Evolutionary conservation across 2,888 invertebrate genomes (phyloP).

Genomic region (Hypsopygia costalis): DNA sequence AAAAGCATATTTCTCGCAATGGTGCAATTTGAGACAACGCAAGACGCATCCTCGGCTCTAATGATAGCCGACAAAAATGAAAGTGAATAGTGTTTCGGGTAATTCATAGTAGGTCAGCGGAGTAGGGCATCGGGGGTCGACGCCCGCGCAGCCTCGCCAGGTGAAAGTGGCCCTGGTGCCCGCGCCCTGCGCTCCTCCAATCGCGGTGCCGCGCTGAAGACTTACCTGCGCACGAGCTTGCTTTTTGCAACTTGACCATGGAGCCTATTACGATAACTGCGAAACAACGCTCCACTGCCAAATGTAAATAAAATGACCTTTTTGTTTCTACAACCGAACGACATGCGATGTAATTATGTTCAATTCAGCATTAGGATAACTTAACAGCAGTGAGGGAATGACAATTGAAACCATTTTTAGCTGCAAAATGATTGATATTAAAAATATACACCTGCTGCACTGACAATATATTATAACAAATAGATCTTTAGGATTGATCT

Average conservation of each 20-base stretch:
- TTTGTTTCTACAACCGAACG: slow-evolving; percentile 12
- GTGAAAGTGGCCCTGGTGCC: slow-evolving; percentile 71
- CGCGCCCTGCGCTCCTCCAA: slow-evolving; percentile 40
- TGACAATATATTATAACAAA: too few relatives aligned
- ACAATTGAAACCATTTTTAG: too few relatives aligned
- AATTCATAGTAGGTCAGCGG: slow-evolving; percentile 72
- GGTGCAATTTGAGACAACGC: slow-evolving; percentile 47
- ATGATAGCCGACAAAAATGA: slow-evolving; percentile 68
- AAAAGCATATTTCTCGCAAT: slow-evolving; percentile 35
- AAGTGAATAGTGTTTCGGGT: slow-evolving; percentile 73
- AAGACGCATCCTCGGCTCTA: slow-evolving; percentile 68
- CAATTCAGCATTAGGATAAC: too few relatives aligned
- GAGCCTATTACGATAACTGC: slow-evolving; percentile 74
- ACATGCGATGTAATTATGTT: too few relatives aligned
- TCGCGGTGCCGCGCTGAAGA: slow-evolving; percentile 51
- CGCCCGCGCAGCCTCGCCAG: slow-evolving; percentile 77
- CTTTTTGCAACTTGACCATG: slow-evolving; percentile 80
- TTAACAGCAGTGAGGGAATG: too few relatives aligned
- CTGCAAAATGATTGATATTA: too few relatives aligned
- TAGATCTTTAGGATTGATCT: too few relatives aligned
- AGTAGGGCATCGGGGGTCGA: slow-evolving; percentile 76
- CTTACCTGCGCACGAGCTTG: slow-evolving; percentile 70
- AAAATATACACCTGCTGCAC: too few relatives aligned
- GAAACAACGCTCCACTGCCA: slow-evolving; percentile 61
- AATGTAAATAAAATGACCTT: slow-evolving; percentile 72